phyloP scores from a whole-genome alignment of 2,888 invertebrate species.

The Callosobruchus maculatus region DNA sequence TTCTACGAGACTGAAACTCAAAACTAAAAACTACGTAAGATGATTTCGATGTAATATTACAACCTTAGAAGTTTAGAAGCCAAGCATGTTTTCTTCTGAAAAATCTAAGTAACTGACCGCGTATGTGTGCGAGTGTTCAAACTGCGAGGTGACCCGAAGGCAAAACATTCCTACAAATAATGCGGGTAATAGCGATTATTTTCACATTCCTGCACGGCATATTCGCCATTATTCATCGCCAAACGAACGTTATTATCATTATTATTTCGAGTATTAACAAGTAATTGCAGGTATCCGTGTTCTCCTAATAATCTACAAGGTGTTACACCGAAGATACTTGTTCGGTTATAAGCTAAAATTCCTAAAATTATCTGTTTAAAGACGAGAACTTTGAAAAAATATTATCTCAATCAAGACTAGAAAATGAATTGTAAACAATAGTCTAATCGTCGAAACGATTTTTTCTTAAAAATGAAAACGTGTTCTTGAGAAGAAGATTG shows the following conservation, averaged over 20 bases:
- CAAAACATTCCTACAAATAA: not conserved
- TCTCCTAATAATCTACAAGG: not conserved
- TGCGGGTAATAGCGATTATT: not conserved
- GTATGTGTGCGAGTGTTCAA: not conserved
- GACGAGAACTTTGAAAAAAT: too few species aligned
- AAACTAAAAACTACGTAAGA: too few species aligned
- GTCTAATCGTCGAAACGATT: too few species aligned
- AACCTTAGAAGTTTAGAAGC: too few species aligned
- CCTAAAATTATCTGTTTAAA: too few species aligned
- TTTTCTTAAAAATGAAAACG: too few species aligned
- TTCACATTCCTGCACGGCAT: not conserved
- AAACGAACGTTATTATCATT: not conserved
- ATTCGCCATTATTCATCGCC: not conserved
- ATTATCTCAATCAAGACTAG: too few species aligned
- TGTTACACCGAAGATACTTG: not conserved
- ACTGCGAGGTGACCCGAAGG: not conserved
- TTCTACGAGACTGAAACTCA: too few species aligned
- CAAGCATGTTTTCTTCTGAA: not conserved
- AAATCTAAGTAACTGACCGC: not conserved
- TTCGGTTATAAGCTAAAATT: too few species aligned
- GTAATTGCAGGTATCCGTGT: not conserved
- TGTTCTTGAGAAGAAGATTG: too few species aligned
- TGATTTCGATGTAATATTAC: too few species aligned
- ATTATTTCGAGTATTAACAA: not conserved
- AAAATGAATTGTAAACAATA: too few species aligned